Percentiles rank a stretch among this genome's conserved stretches.
These are phyloP conservation scores for Caenorhabditis virilis DNA, from an alignment of 2,888 invertebrate species.

Conservation along the genomic window DNA sequence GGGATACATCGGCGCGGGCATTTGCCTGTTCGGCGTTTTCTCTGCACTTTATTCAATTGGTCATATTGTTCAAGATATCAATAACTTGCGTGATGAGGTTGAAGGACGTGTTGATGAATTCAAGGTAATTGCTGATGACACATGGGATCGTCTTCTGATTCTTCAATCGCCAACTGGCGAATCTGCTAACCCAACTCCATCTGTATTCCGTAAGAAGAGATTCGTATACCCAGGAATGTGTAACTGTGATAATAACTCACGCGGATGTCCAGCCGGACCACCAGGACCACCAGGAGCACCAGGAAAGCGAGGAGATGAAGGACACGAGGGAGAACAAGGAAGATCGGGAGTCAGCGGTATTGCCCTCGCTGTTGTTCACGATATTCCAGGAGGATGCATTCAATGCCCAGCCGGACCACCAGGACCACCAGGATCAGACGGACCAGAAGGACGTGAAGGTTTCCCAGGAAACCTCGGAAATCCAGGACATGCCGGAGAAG, in stretches of 20 bases:
- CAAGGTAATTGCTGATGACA: conserved; percentile 53
- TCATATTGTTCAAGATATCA: conserved; percentile 52
- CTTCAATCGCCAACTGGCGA: conserved; percentile 52
- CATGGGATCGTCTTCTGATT: conserved; percentile 53
- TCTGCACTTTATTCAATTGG: conserved; percentile 46
- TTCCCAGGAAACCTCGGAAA: conserved; percentile 44
- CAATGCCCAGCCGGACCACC: conserved; percentile 50
- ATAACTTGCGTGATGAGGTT: conserved; percentile 48
- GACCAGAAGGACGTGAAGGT: conserved; percentile 40
- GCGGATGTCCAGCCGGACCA: conserved; percentile 55
- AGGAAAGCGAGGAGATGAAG: conserved; percentile 50
- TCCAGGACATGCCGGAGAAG: conserved; percentile 42
- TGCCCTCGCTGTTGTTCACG: conserved; percentile 47
- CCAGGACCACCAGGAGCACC: conserved; percentile 52
- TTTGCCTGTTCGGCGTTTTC: conserved; percentile 46
- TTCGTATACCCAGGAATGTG: conserved; percentile 53
- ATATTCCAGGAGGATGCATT: conserved; percentile 55
- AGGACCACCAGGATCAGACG: conserved; percentile 44
- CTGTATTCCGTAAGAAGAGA: conserved; percentile 44
- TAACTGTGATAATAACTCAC: conserved; percentile 47
- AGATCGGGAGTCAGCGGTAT: conserved; percentile 47
- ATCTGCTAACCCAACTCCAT: conserved; percentile 44
- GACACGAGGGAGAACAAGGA: conserved; percentile 47
- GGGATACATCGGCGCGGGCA: conserved; percentile 43
- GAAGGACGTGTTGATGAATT: conserved; percentile 42